Conservation (phyloP, 30 jellyfish, hydroid and myxozoan genomes). For the Hydra vulgaris region DNA sequence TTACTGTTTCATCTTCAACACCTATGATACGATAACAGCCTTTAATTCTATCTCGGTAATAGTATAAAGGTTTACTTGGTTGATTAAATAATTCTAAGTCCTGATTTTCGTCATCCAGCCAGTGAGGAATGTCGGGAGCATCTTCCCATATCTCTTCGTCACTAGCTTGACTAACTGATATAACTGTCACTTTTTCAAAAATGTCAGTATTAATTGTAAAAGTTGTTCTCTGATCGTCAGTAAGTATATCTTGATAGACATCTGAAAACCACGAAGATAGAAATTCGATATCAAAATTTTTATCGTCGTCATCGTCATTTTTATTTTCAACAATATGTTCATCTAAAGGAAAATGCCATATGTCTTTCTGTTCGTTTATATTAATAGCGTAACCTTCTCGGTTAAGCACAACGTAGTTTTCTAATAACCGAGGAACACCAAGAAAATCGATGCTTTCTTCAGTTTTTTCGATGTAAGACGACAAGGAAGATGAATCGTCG, state of each 20-base stretch:
- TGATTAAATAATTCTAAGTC: conserved; percentile 71
- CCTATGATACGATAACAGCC: conserved; percentile 97
- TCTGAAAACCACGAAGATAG: conserved; percentile 71
- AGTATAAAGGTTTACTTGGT: conserved; percentile 91
- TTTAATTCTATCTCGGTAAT: conserved; percentile 91
- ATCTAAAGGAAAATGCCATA: conserved; percentile 28
- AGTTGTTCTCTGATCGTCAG: conserved; percentile 46
- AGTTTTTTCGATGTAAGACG: conserved; percentile 12
- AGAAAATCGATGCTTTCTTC: conserved; percentile 33
- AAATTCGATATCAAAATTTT: conserved; percentile 44
- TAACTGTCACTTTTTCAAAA: conserved; percentile 61
- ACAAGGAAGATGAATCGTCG: conserved; percentile 3
- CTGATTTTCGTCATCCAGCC: conserved; percentile 73
- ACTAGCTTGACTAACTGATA: conserved; percentile 64
- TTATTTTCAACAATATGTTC: conserved; percentile 14
- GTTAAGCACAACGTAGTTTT: conserved; percentile 41
- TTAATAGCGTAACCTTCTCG: conserved; percentile 72
- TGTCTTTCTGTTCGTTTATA: conserved; percentile 7
- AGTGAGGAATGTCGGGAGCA: conserved; percentile 96
- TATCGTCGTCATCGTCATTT: conserved; percentile 5
- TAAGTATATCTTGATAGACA: conserved; percentile 33
- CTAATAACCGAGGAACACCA: conserved; percentile 54
- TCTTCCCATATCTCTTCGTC: conserved; percentile 92
- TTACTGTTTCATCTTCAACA: conserved; percentile 97
- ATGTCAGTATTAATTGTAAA: conserved; percentile 52